phyloP scores from a whole-genome alignment of 2,888 invertebrate genomes.

The Onchidella celtica region DNA sequence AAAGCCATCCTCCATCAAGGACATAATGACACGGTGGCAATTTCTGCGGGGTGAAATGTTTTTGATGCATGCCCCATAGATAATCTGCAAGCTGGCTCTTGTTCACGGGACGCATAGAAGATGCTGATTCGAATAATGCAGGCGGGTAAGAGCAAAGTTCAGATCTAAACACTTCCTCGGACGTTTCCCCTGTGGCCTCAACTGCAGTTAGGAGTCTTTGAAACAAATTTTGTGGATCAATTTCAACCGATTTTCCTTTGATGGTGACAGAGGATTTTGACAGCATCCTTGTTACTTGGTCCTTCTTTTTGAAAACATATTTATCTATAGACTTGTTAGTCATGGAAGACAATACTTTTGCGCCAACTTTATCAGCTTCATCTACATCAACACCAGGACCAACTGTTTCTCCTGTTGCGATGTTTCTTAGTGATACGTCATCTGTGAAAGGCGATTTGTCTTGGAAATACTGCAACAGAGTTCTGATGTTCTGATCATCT shows the following conservation, averaged over 20 bases:
- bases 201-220: slow-evolving; percentile 52
- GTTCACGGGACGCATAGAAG: slow-evolving; percentile 32
- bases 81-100: slow-evolving; percentile 54
- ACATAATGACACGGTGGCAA: slow-evolving; percentile 23
- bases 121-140: slow-evolving; percentile 51
- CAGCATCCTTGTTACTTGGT: neutral
- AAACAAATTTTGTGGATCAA: slow-evolving; percentile 55
- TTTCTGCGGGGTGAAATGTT: neutral
- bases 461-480: slow-evolving; percentile 40
- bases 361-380: slow-evolving; percentile 46
- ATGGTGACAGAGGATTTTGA: neutral
- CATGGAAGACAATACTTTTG: slow-evolving; percentile 47
- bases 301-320: neutral
- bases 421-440: slow-evolving; percentile 49
- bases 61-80: slow-evolving; percentile 6
- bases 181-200: neutral
- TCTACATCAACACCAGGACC: slow-evolving; percentile 46
- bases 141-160: slow-evolving; percentile 50
- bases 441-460: slow-evolving; percentile 48
- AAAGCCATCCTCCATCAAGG: slow-evolving; percentile 51
- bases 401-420: slow-evolving; percentile 55
- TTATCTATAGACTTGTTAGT: neutral
- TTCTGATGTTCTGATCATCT: slow-evolving; percentile 45
- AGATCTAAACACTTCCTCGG: slow-evolving; percentile 47
- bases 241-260: slow-evolving; percentile 27